phyloP scores from a whole-genome alignment of 1,140 invertebrate species.

The Contarinia nasturtii region DNA sequence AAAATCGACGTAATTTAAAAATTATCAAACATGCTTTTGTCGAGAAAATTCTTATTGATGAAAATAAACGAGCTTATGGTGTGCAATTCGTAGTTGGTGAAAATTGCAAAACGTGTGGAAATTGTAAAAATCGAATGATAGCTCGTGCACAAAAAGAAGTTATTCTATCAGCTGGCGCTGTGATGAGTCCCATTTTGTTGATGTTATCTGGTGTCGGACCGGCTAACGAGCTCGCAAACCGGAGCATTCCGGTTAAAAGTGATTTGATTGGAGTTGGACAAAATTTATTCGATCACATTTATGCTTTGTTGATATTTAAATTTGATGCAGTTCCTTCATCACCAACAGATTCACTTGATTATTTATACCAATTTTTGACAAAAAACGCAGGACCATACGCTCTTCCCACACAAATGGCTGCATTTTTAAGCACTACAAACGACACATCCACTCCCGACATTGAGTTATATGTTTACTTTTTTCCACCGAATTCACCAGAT shows the following conservation, averaged over 20 bases:
- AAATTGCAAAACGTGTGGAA: no score
- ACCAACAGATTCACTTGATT: conserved; percentile 56
- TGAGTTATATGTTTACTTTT: conserved; percentile 70
- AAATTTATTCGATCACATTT: conserved; percentile 54
- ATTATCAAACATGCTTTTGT: conserved; percentile 52
- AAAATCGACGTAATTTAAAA: conserved; percentile 38
- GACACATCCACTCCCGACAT: conserved; percentile 56
- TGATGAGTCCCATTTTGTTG: conserved; percentile 72
- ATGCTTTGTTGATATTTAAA: conserved; percentile 63
- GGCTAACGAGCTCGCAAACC: conserved; percentile 41
- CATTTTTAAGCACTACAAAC: conserved; percentile 66
- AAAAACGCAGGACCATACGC: conserved; percentile 64
- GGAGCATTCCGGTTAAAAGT: conserved; percentile 27
- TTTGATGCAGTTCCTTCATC: conserved; percentile 61
- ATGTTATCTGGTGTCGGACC: conserved; percentile 80
- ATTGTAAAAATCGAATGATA: no score
- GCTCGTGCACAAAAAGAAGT: conserved; percentile 56
- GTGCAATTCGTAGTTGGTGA: conserved; percentile 47
- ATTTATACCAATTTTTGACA: conserved; percentile 57
- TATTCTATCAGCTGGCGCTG: conserved; percentile 62
- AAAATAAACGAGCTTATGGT: conserved; percentile 40
- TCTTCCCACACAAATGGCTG: conserved; percentile 57
- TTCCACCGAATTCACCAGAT: conserved; percentile 59
- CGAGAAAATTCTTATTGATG: conserved; percentile 48
- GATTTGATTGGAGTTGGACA: conserved; percentile 51